These are phyloP conservation scores for Gymnobelideus leadbeateri DNA, from an alignment of 2,113 vertebrate species.

Conservation along the genomic window DNA sequence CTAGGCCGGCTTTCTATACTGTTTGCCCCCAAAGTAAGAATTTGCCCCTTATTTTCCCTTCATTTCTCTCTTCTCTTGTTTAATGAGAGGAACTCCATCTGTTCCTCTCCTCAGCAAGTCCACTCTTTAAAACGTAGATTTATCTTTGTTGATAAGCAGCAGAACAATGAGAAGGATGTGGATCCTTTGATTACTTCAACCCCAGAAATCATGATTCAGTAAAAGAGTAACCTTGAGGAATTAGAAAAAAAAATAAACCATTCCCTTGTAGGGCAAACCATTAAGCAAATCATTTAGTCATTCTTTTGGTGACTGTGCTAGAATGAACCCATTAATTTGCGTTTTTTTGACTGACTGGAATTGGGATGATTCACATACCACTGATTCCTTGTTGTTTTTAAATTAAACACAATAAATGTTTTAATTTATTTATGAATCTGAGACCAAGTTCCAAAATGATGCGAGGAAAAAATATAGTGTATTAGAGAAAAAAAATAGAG, in stretches of 20 bases:
- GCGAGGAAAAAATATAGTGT: not conserved
- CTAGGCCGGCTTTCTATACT: not conserved
- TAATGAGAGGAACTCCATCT: not conserved
- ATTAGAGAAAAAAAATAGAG: not conserved
- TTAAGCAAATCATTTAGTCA: not conserved
- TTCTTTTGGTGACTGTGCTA: constrained; percentile 16
- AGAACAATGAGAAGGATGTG: not conserved
- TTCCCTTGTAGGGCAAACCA: not conserved
- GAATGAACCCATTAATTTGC: constrained; percentile 6
- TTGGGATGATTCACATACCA: not conserved
- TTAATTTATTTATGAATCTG: constrained; percentile 22
- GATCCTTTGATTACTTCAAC: not conserved
- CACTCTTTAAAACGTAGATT: not conserved
- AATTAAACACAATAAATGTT: constrained; percentile 15
- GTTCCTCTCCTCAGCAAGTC: not conserved
- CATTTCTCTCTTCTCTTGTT: not conserved
- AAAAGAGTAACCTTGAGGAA: not conserved
- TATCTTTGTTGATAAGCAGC: not conserved
- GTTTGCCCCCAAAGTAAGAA: not conserved
- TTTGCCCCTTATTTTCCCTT: not conserved
- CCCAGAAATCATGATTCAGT: not conserved
- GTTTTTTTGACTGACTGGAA: constrained; percentile 8
- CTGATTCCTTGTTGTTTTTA: constrained; percentile 17
- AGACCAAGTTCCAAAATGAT: constrained; percentile 43
- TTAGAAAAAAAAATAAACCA: not conserved